A percentile compares a stretch with the other conserved stretches of the same genome.
phyloP scores from a whole-genome alignment of 2,888 invertebrate genomes.

The Abscondita cerata region DNA sequence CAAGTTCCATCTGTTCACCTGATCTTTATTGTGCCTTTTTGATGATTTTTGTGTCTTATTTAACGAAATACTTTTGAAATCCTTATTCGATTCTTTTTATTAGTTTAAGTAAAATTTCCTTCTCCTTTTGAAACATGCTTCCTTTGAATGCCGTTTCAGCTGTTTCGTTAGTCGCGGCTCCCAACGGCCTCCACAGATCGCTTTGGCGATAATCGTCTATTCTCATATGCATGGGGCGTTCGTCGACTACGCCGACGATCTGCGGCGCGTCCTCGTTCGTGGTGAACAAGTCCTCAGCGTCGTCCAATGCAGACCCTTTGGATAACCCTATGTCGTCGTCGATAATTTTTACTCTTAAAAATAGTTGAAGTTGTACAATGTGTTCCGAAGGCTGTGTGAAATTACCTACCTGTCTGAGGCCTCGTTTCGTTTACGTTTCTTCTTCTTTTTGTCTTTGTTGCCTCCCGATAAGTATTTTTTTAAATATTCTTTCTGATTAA shows the following conservation, averaged over 20 bases:
- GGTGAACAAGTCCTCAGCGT: slow-evolving; percentile 73
- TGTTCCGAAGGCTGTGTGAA: slow-evolving; percentile 17
- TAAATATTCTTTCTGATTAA: slow-evolving; percentile 80
- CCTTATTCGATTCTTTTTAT: not conserved
- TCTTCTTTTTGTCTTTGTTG: slow-evolving; percentile 68
- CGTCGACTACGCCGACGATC: slow-evolving; percentile 87
- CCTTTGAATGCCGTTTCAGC: not conserved
- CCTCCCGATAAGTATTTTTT: slow-evolving; percentile 78
- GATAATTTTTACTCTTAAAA: slow-evolving; percentile 77
- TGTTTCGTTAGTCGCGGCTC: not conserved
- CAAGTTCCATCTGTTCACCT: too few species aligned
- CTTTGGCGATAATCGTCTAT: slow-evolving; percentile 53
- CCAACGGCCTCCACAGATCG: slow-evolving; percentile 53
- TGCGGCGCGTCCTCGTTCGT: slow-evolving; percentile 89
- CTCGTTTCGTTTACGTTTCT: slow-evolving; percentile 67
- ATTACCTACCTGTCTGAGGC: slow-evolving; percentile 9
- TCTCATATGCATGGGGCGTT: slow-evolving; percentile 71
- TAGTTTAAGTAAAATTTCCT: not conserved
- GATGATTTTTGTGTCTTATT: not conserved
- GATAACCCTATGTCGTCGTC: slow-evolving; percentile 82
- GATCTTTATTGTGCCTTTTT: too few species aligned
- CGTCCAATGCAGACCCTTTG: slow-evolving; percentile 66
- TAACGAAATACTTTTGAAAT: too few species aligned
- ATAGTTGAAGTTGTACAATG: not conserved
- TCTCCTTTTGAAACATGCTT: not conserved